These are phyloP conservation scores for Pogonus chalceus DNA, from an alignment of 1,140 invertebrate genomes.

Conservation along the genomic window DNA sequence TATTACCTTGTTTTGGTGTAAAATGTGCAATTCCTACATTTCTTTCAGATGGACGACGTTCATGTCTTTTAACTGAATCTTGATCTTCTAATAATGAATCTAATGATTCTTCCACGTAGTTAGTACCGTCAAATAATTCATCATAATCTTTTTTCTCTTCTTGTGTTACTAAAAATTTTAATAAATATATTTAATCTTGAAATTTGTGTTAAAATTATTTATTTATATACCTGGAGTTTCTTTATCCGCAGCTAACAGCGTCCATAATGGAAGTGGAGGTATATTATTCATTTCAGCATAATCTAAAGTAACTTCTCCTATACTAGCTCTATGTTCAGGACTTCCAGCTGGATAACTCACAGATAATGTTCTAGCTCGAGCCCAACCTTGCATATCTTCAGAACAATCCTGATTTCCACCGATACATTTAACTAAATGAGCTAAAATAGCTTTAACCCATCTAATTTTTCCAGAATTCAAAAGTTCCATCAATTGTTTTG, in stretches of 20 bases:
- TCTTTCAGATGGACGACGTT: slow-evolving; percentile 41
- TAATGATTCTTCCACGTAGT: slow-evolving; percentile 66
- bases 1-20: slow-evolving; percentile 62
- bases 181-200: too few relatives aligned
- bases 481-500: slow-evolving; percentile 97
- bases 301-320: slow-evolving; percentile 64
- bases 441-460: slow-evolving; percentile 95
- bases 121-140: slow-evolving; percentile 71
- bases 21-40: slow-evolving; percentile 57
- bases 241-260: slow-evolving; percentile 85
- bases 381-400: slow-evolving; percentile 55
- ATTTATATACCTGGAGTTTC: slow-evolving; percentile 47
- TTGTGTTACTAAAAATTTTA: slow-evolving; percentile 18
- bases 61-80: slow-evolving; percentile 44
- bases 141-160: slow-evolving; percentile 61
- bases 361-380: slow-evolving; percentile 75
- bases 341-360: slow-evolving; percentile 67
- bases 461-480: slow-evolving; percentile 95
- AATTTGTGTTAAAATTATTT: too few relatives aligned
- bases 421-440: slow-evolving; percentile 84
- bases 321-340: slow-evolving; percentile 33
- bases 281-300: slow-evolving; percentile 95
- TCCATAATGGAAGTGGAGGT: slow-evolving; percentile 92
- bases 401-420: slow-evolving; percentile 46
- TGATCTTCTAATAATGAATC: slow-evolving; percentile 68